phyloP scores from a whole-genome alignment of 1,140 invertebrate genomes.

The Anastatus disparis region DNA sequence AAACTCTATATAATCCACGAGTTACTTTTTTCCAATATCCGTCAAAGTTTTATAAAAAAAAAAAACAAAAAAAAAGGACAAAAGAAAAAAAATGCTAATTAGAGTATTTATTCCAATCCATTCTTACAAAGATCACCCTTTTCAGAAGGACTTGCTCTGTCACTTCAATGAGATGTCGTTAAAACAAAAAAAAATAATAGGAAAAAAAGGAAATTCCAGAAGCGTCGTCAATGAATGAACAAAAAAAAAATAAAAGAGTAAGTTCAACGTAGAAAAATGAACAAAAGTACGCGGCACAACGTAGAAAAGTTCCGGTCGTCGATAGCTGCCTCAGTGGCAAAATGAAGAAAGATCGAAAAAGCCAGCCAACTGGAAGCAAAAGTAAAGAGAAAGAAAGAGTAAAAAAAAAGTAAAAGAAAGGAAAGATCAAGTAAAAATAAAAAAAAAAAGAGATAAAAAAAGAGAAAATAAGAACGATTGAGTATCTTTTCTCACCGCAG shows the following conservation, averaged over 20 bases:
- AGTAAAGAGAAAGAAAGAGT: not conserved
- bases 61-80: too few species aligned
- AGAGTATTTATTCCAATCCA: too few species aligned
- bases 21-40: too few species aligned
- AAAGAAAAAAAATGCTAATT: too few species aligned
- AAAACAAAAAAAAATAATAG: too few species aligned
- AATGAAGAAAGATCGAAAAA: constrained; percentile 31
- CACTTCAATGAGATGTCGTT: too few species aligned
- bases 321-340: not conserved
- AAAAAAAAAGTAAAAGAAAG: not conserved
- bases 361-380: not conserved
- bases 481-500: constrained; percentile 4
- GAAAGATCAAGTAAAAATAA: not conserved
- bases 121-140: too few species aligned
- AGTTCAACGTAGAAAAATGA: not conserved
- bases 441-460: not conserved
- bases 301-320: not conserved
- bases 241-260: not conserved
- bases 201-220: too few species aligned
- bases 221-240: not conserved
- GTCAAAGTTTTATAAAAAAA: too few species aligned
- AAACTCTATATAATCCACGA: too few species aligned
- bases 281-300: not conserved
- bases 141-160: too few species aligned
- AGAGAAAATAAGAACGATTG: not conserved